Evolutionary conservation across 2,888 invertebrate genomes (phyloP), one percentile per base, ranked within the genome.

Genomic region (Drosophila seclusa): DNA sequence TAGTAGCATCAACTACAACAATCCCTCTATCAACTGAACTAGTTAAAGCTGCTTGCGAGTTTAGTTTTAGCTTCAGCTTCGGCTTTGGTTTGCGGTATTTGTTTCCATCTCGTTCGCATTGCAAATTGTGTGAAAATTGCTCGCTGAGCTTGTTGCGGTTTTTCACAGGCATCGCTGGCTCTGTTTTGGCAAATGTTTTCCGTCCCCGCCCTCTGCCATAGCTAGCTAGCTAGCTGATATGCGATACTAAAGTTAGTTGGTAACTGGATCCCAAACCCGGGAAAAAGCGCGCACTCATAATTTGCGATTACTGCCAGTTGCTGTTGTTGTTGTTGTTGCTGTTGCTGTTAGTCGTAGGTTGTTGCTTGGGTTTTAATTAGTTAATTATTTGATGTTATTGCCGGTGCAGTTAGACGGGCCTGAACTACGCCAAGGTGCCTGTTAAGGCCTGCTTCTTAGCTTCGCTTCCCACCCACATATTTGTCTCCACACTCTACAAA

Each of bases 71-170:
- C 27, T 49, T 27, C 8, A 16, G n/a, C 13, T 38, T 42, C 31
- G 18, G 60, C 32, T 59, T 64, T 57, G 36, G 45, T 45, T 27
- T 78, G 77, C 66, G 74, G 74, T 74, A 70, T 77, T 78, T 65
- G 63, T 74, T 77, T 62, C 55, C 77, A 78, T 54, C 73, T 62
- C 73, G 61, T 64, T 76, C 68, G 81, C 83, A 83, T 87, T 82
- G 75, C 76, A 87, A 87, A 84, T 84, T 84, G 85, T 84, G 87
- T 74, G 78, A 84, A 87, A 73, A 82, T 74, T 68, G 80, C 27
- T 66, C 61, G 75, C 58, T 68, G 75, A 78, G 71, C 71, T 68
- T 73, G 64, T 76, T 74, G 80, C 66, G 68, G 76, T 65, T 77
- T 82, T 68, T 68, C 81, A 77, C 76, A 82, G 70, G 53, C 79